phyloP scores from a whole-genome alignment of 2,888 invertebrate species.

The Heliconius charithonia region DNA sequence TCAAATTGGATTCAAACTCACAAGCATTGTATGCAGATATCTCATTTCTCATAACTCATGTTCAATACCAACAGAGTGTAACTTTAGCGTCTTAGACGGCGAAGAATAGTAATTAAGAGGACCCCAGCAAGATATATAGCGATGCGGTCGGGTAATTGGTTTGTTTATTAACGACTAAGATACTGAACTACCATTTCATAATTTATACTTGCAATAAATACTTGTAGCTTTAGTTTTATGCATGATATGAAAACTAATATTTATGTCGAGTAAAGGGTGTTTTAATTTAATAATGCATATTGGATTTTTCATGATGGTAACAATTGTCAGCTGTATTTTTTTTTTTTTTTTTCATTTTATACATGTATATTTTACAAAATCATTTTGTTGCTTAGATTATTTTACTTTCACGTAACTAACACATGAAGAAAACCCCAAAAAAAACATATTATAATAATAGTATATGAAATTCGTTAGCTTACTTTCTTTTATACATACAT shows the following conservation, averaged over 20 bases:
- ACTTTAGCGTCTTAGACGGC: conserved; percentile 35
- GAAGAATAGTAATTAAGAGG: conserved; percentile 43
- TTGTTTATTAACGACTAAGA: conserved; percentile 35
- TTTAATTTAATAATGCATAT: neutral
- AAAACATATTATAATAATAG: neutral
- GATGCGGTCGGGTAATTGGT: conserved; percentile 38
- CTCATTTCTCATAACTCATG: conserved; percentile 46
- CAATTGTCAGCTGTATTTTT: too few relatives aligned
- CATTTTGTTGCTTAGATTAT: too few relatives aligned
- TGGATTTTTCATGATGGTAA: too few relatives aligned
- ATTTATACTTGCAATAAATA: conserved; percentile 25
- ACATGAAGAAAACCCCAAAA: neutral
- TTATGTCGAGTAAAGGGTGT: too few relatives aligned
- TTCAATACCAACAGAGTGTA: conserved; percentile 40
- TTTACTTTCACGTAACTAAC: neutral
- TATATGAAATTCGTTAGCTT: neutral
- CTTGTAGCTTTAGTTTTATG: neutral
- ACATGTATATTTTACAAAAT: too few relatives aligned
- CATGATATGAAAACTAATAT: neutral
- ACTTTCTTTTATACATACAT: neutral
- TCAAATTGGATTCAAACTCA: neutral
- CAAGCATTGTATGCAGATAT: conserved; percentile 16
- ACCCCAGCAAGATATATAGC: conserved; percentile 39
- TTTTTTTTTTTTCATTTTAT: too few relatives aligned
- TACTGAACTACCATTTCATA: conserved; percentile 29